phyloP scores from a whole-genome alignment of 2,797 vertebrate species.

The Syngnathus rostellatus region DNA sequence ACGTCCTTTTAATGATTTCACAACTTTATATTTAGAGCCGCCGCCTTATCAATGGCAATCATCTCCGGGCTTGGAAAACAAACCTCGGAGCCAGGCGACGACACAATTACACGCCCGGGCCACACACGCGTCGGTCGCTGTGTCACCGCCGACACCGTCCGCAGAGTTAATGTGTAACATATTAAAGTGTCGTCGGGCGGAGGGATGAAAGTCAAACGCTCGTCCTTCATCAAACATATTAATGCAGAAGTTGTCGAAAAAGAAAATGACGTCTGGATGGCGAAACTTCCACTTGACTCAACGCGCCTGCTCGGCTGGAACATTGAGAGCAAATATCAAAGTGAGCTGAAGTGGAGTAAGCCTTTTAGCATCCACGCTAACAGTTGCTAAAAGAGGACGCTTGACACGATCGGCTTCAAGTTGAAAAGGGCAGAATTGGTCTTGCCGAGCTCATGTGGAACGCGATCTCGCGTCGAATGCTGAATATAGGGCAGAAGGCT shows the following conservation, averaged over 20 bases:
- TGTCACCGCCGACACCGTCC: slow-evolving; percentile 53
- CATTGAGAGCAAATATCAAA: slow-evolving; percentile 5
- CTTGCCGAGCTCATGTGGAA: slow-evolving; percentile 1
- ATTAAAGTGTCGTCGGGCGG: slow-evolving; percentile 50
- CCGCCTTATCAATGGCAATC: slow-evolving; percentile 62
- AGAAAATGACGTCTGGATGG: neutral
- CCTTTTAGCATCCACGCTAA: neutral
- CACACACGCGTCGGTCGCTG: slow-evolving; percentile 22
- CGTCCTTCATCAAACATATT: slow-evolving; percentile 49
- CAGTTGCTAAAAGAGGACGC: neutral
- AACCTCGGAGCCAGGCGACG: slow-evolving; percentile 46
- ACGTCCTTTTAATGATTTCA: slow-evolving; percentile 71
- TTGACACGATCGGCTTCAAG: neutral
- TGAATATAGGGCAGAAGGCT: neutral
- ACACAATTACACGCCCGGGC: slow-evolving; percentile 57
- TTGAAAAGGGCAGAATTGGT: slow-evolving; percentile 1
- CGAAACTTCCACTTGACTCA: slow-evolving; percentile 17
- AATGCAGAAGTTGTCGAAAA: slow-evolving; percentile 29
- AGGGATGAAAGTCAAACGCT: slow-evolving; percentile 50
- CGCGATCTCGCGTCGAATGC: no score
- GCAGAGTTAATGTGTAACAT: slow-evolving; percentile 51
- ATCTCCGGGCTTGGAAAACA: slow-evolving; percentile 56
- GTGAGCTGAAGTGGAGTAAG: slow-evolving; percentile 18
- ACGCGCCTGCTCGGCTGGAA: slow-evolving; percentile 13
- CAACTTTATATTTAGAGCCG: slow-evolving; percentile 73